Evolutionary conservation across 1,140 invertebrate genomes (phyloP).

Genomic region (Microplitis mediator): DNA sequence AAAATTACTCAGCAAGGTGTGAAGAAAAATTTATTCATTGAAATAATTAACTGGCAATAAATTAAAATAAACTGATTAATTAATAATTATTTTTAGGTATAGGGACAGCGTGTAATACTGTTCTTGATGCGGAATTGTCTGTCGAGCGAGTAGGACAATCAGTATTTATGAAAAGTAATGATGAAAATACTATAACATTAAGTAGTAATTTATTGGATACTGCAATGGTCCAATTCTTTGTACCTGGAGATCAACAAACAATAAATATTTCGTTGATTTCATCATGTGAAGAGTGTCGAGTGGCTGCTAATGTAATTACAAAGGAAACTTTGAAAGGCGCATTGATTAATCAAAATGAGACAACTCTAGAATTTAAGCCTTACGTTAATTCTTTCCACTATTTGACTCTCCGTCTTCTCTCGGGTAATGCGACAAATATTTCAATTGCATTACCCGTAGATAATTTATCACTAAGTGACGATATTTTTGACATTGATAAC

Average conservation of each 20-base stretch:
- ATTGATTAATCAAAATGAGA: constrained; percentile 40
- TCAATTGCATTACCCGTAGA: constrained; percentile 26
- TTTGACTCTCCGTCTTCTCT: constrained; percentile 44
- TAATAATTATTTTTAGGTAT: constrained; percentile 52
- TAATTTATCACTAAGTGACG: constrained; percentile 2
- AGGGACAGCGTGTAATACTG: constrained; percentile 62
- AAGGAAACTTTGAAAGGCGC: constrained; percentile 35
- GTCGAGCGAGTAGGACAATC: constrained; percentile 53
- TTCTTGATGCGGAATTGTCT: constrained; percentile 65
- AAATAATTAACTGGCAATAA: too few species aligned
- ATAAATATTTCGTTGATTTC: constrained; percentile 40
- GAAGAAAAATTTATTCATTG: too few species aligned
- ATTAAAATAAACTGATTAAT: background rate
- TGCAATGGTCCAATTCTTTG: constrained; percentile 44
- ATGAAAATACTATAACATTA: constrained; percentile 37
- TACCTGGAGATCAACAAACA: constrained; percentile 37
- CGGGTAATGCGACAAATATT: constrained; percentile 45
- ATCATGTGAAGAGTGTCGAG: constrained; percentile 47
- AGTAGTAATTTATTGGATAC: constrained; percentile 40
- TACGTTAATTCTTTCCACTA: constrained; percentile 68
- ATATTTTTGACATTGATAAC: constrained; percentile 3
- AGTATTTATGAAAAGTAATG: constrained; percentile 43
- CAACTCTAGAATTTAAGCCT: constrained; percentile 61
- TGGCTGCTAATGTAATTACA: constrained; percentile 45
- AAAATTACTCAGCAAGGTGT: constrained; percentile 76